Percentiles rank a stretch among this genome's conserved stretches.
Conservation (phyloP, 1,140 invertebrate species). For the Heliothis subflexa region DNA sequence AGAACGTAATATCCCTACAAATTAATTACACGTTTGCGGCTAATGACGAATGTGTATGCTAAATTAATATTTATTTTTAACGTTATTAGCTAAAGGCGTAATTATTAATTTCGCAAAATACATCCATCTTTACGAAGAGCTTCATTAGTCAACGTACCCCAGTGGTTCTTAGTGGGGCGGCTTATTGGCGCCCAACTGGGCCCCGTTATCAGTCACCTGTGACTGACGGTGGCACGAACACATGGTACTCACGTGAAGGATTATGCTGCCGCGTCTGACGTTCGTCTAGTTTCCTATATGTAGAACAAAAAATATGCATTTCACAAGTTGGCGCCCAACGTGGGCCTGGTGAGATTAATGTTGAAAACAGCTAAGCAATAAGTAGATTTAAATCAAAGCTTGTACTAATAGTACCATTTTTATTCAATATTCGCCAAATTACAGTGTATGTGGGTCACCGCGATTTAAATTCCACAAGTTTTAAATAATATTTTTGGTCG, state of each 20-base stretch:
- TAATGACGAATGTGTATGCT: neutral
- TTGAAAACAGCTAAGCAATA: too few species aligned
- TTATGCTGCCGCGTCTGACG: neutral
- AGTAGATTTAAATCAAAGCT: too few species aligned
- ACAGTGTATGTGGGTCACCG: neutral
- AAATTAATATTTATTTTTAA: neutral
- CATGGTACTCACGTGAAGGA: slow-evolving; percentile 17
- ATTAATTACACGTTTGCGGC: slow-evolving; percentile 24
- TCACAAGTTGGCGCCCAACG: slow-evolving; percentile 9
- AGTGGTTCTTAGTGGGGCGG: neutral
- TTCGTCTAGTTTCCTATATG: neutral
- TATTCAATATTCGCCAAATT: too few species aligned
- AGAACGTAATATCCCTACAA: slow-evolving; percentile 13
- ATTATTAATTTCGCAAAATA: slow-evolving; percentile 20
- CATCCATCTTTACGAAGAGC: slow-evolving; percentile 5
- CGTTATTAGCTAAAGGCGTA: neutral
- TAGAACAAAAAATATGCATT: neutral
- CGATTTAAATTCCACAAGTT: neutral
- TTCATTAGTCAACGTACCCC: slow-evolving; percentile 23
- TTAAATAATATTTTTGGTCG: neutral
- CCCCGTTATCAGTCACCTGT: slow-evolving; percentile 15
- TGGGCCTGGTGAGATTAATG: neutral
- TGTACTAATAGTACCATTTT: neutral
- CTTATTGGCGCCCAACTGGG: slow-evolving; percentile 30
- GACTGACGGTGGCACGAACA: slow-evolving; percentile 22